A percentile compares a stretch with the other conserved stretches of the same genome.
Evolutionary conservation across 2,113 vertebrate genomes (phyloP).

Genomic region (Arothron firmamentum): DNA sequence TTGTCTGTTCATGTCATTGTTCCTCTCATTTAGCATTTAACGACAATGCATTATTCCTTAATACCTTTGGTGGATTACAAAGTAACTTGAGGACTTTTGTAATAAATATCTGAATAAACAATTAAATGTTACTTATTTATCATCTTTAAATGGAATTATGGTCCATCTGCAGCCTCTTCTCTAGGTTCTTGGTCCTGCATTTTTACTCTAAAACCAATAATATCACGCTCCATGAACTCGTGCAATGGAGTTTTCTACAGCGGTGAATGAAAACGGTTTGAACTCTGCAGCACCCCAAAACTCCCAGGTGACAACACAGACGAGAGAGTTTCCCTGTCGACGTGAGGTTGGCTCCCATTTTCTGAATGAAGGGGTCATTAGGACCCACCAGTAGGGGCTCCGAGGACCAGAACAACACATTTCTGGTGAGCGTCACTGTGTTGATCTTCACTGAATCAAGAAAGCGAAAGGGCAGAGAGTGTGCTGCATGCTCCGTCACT

Average conservation of each 20-base stretch:
- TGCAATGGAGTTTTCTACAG: slow-evolving; percentile 5
- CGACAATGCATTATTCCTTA: too few species aligned
- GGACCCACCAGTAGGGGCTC: not conserved
- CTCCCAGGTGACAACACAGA: not conserved
- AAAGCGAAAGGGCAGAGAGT: too few species aligned
- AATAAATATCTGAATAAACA: not conserved
- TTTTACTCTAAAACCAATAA: slow-evolving; percentile 10
- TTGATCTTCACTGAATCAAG: too few species aligned
- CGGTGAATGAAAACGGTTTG: not conserved
- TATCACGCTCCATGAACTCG: slow-evolving; percentile 9
- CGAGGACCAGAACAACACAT: not conserved
- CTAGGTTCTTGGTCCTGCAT: not conserved
- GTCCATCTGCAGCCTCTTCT: not conserved
- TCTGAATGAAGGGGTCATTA: not conserved
- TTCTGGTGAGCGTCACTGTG: not conserved
- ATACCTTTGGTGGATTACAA: too few species aligned
- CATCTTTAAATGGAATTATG: not conserved
- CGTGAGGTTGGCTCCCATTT: slow-evolving; percentile 10
- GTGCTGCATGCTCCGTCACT: too few species aligned
- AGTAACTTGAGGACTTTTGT: too few species aligned
- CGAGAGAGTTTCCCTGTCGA: slow-evolving; percentile 8
- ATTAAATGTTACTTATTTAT: not conserved
- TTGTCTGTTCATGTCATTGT: not conserved
- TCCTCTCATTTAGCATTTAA: not conserved
- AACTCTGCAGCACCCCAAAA: not conserved